Conservation (phyloP, 2,797 vertebrate species). For the Diglossa cyanea region DNA sequence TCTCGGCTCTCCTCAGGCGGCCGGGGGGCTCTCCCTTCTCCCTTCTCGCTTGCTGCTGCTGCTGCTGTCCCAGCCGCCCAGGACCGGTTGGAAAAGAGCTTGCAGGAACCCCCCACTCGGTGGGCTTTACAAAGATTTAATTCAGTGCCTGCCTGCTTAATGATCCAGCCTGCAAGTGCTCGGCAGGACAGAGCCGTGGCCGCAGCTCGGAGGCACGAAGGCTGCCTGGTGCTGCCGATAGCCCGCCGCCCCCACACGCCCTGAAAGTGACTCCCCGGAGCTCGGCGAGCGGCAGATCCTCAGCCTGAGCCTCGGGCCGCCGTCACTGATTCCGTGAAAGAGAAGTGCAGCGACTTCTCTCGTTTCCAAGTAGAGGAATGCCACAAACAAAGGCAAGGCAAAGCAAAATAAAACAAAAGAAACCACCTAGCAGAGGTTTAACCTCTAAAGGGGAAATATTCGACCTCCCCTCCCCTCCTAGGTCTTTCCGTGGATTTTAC, state of each 20-base stretch:
- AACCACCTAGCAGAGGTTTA: conserved; percentile 12
- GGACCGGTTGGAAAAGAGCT: conserved; percentile 8
- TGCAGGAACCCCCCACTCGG: neutral
- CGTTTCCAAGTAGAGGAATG: neutral
- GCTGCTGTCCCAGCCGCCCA: conserved; percentile 22
- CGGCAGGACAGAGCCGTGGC: neutral
- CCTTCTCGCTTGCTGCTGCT: neutral
- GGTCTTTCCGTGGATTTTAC: neutral
- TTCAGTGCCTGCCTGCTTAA: conserved; percentile 47
- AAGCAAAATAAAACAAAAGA: neutral
- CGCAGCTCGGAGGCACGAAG: neutral
- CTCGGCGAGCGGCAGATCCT: neutral
- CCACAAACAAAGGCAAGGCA: conserved; percentile 1
- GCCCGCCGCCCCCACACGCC: neutral
- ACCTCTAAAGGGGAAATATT: neutral
- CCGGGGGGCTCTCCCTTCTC: neutral
- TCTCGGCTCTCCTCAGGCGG: conserved; percentile 1
- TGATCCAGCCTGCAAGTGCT: conserved; percentile 43
- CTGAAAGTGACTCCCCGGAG: neutral
- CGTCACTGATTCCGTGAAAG: neutral
- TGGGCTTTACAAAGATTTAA: conserved; percentile 36
- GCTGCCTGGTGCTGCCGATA: neutral
- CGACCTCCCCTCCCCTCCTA: neutral
- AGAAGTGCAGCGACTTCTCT: conserved; percentile 8
- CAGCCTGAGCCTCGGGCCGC: neutral